A percentile compares a stretch with the other conserved stretches of the same genome.
phyloP scores from a whole-genome alignment of 2,888 invertebrate species.

The Drosophila sordidula region DNA sequence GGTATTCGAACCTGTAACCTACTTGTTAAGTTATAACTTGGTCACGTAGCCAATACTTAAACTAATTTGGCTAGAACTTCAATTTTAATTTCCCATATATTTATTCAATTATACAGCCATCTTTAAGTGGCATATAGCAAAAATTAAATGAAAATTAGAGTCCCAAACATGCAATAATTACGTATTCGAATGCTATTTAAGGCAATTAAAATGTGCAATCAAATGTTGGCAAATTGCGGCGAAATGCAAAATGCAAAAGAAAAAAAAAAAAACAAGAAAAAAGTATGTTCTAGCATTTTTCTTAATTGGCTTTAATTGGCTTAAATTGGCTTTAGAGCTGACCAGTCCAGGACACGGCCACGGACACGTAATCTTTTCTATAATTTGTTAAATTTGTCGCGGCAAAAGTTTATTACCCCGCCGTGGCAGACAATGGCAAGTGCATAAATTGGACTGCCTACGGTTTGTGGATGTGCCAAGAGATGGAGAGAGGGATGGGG shows the following conservation, averaged over 20 bases:
- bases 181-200: slow-evolving; percentile 37
- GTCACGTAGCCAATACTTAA: neutral
- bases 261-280: slow-evolving; percentile 6
- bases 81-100: neutral
- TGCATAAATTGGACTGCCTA: slow-evolving; percentile 74
- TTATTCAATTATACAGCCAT: neutral
- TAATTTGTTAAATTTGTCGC: slow-evolving; percentile 81
- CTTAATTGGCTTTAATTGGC: slow-evolving; percentile 75
- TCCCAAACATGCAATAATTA: slow-evolving; percentile 35
- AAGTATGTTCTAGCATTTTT: slow-evolving; percentile 30
- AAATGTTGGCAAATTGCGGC: slow-evolving; percentile 9
- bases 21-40: neutral
- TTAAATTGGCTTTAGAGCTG: slow-evolving; percentile 43
- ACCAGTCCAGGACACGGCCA: slow-evolving; percentile 35
- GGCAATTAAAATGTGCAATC: slow-evolving; percentile 37
- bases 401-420: slow-evolving; percentile 77
- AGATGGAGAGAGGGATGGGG: neutral
- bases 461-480: neutral
- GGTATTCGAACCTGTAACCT: neutral
- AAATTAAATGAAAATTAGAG: neutral
- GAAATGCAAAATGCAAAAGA: slow-evolving; percentile 10
- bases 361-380: slow-evolving; percentile 77
- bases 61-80: neutral
- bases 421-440: slow-evolving; percentile 70
- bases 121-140: neutral